Evolutionary conservation across 2,888 invertebrate genomes (phyloP), one percentile per base, ranked within the genome.

Genomic region (Mimumesa dahlbomi): DNA sequence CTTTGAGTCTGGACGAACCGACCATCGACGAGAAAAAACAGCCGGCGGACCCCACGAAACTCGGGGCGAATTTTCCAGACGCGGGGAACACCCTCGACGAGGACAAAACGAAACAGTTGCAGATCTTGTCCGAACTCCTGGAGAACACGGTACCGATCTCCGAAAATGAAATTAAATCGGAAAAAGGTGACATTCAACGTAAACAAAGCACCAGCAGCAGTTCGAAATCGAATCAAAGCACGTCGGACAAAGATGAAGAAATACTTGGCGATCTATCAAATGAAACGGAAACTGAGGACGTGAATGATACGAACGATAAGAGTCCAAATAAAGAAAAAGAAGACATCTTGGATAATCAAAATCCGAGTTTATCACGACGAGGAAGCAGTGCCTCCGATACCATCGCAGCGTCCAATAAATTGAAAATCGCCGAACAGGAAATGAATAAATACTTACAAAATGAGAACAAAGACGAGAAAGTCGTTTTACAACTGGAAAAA

Each of bases 1-100:
- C 85, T 2, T 53, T 88, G 53, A 82, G 79, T 2, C 69, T 87
- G 34, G 88, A 87, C 31, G 87, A 87, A 46, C 50, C 77, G 22
- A 22, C 65, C 2, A 9, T 71, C 9, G 64, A 59, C 2, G 67
- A 52, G 5, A 77, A 73, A 40, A 49, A 34, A 9, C 31, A 34
- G 19, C 50, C 42, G 29, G 14, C 48, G 38, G 52, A 56, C 4
- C 40, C 46, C 18, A 21, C 3, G 7, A 50, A 21, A 18, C 31
- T 56, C 13, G 34, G 50, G 31, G 13, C 2, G 0, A 43, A 16
- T 16, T 36, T 52, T 2, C 43, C 45, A 9, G 45, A 56, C 6
- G 34, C 42, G 13, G 49, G 13, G 14, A 19, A 29, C 1, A 21
- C 25, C 1, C 22, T 21, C 29, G 7, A 46, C 34, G 40, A 38